A percentile compares a stretch with the other conserved stretches of the same genome.
Conservation (phyloP, 2,797 vertebrate genomes). For the Manis pentadactyla region DNA sequence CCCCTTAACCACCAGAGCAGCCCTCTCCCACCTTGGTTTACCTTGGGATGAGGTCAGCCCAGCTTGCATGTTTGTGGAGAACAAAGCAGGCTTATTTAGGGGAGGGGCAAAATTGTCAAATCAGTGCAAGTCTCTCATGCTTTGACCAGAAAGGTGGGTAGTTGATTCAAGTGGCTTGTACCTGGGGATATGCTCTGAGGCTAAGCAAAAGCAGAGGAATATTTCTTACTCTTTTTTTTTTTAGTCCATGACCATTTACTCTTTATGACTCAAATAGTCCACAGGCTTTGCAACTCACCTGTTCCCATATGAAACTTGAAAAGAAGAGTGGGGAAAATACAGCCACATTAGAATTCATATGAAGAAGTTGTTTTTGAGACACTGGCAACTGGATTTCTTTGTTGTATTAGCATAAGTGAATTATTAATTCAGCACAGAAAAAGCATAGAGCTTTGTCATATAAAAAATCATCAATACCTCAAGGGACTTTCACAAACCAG, state of each 20-base stretch:
- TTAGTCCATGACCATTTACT: neutral
- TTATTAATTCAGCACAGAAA: constrained; percentile 60
- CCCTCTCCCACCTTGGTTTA: neutral
- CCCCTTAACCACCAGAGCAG: fast-evolving
- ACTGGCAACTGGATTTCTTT: constrained; percentile 48
- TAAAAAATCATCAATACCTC: neutral
- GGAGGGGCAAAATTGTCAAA: fast-evolving
- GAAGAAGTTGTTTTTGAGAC: constrained; percentile 65
- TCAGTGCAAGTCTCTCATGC: neutral
- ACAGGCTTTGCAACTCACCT: neutral
- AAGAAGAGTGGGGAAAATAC: neutral
- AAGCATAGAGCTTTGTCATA: constrained; percentile 50
- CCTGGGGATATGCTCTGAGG: neutral
- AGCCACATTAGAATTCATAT: constrained; percentile 39
- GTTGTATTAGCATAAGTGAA: constrained; percentile 66
- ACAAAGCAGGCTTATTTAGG: fast-evolving
- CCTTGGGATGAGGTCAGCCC: neutral
- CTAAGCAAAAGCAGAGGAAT: neutral
- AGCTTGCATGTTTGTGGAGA: fast-evolving
- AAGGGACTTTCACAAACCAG: neutral
- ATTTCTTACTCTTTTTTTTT: neutral
- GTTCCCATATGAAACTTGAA: constrained; percentile 35
- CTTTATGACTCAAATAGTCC: neutral
- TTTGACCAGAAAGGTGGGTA: neutral
- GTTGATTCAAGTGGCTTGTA: neutral